Evolutionary conservation across 2,888 invertebrate species (phyloP).

Genomic region (Melanophora roralis): DNA sequence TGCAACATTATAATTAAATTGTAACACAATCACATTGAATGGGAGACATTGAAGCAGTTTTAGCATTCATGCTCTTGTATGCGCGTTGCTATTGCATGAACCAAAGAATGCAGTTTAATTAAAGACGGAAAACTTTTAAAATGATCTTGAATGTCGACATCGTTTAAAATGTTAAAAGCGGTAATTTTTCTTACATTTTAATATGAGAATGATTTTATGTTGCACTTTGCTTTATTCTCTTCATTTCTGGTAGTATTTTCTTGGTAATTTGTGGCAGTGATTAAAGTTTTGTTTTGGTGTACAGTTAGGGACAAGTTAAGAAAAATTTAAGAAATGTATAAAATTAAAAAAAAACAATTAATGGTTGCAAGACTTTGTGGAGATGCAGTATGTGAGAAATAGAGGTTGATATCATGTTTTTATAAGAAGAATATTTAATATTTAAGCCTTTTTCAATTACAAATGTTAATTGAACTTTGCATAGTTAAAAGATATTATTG

Average conservation of each 20-base stretch:
- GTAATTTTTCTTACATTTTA: conserved; percentile 52
- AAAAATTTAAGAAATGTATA: conserved; percentile 5
- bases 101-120: conserved; percentile 44
- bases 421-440: too few relatives aligned
- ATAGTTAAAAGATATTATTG: too few relatives aligned
- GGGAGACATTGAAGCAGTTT: background rate
- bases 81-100: conserved; percentile 1
- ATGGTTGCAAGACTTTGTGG: background rate
- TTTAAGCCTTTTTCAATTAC: too few relatives aligned
- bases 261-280: conserved; percentile 12
- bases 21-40: conserved; percentile 48
- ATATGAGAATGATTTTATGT: conserved; percentile 39
- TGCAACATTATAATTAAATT: conserved; percentile 57
- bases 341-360: background rate
- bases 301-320: conserved; percentile 4
- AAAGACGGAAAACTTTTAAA: conserved; percentile 47
- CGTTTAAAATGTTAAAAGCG: conserved; percentile 55
- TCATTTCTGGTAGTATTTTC: background rate
- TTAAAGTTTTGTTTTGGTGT: background rate
- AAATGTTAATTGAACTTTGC: too few relatives aligned
- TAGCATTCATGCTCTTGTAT: background rate
- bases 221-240: background rate
- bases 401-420: too few relatives aligned
- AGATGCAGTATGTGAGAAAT: too few relatives aligned
- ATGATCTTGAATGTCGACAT: conserved; percentile 51